These are phyloP conservation scores for Lepidurus couesii DNA, from an alignment of 1,140 invertebrate species.

Conservation along the genomic window DNA sequence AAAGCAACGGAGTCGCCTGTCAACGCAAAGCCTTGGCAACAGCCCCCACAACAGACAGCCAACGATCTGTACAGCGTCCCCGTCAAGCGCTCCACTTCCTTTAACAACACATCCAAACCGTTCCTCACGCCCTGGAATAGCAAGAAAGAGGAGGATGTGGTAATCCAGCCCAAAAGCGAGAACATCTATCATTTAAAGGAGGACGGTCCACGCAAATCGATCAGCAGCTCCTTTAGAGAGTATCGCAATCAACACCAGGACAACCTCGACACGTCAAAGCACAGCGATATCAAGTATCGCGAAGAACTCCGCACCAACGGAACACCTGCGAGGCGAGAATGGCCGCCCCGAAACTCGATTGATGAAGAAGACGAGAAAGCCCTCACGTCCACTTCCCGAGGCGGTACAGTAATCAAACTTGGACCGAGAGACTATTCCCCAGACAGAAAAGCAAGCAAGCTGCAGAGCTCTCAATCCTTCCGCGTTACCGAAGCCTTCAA, in stretches of 20 bases:
- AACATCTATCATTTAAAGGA: constrained; percentile 9
- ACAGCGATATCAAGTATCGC: background rate
- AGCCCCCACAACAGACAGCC: background rate
- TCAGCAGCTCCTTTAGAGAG: constrained; percentile 1
- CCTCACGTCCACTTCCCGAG: background rate
- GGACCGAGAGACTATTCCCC: constrained; percentile 13
- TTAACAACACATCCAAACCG: constrained; percentile 22
- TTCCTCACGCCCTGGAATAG: background rate
- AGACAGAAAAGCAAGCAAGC: background rate
- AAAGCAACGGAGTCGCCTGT: background rate
- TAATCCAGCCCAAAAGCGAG: background rate
- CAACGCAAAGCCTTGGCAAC: background rate
- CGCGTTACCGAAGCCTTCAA: background rate
- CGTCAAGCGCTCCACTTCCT: constrained; percentile 26
- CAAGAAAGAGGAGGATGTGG: background rate
- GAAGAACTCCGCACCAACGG: background rate
- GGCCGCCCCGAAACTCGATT: constrained; percentile 1
- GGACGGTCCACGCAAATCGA: background rate
- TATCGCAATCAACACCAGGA: constrained; percentile 8
- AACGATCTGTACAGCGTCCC: constrained; percentile 28
- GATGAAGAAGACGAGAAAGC: background rate
- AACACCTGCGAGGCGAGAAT: background rate
- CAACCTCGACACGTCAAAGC: background rate
- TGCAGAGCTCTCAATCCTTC: background rate
- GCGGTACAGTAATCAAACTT: constrained; percentile 19